phyloP scores from a whole-genome alignment of 2,113 vertebrate species.

The Myodes glareolus region DNA sequence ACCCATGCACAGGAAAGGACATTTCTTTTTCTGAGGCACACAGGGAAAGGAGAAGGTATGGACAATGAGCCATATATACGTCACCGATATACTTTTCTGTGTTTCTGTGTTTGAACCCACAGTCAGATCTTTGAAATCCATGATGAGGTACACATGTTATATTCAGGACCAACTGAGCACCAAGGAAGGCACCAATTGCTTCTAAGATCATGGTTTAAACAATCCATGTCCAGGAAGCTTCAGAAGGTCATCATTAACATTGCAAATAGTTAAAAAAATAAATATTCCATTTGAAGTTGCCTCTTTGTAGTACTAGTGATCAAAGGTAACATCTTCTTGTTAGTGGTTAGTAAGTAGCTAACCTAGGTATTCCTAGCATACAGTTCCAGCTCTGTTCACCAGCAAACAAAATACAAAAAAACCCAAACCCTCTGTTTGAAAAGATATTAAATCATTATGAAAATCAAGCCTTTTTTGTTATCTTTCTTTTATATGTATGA shows the following conservation, averaged over 20 bases:
- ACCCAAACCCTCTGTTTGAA: neutral
- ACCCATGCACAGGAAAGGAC: neutral
- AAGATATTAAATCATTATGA: neutral
- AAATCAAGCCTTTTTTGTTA: neutral
- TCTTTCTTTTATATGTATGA: neutral
- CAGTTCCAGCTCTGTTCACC: neutral
- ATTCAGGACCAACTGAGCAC: neutral
- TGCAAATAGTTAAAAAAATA: neutral
- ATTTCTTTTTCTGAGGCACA: neutral
- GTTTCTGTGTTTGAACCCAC: neutral
- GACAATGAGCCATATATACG: neutral
- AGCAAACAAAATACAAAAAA: neutral
- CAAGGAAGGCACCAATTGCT: neutral
- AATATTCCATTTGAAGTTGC: neutral
- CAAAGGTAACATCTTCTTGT: slow-evolving; percentile 2
- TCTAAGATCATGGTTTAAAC: neutral
- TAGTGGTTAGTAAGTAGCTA: neutral
- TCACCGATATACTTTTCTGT: neutral
- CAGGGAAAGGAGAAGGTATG: neutral
- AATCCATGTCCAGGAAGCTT: neutral
- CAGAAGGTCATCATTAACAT: neutral
- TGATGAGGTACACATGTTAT: no score
- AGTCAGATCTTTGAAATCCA: neutral
- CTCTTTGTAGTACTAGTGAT: neutral
- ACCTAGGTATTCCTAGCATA: neutral